These are phyloP conservation scores for Cryptoleucopteryx plumbea DNA, from an alignment of 2,113 vertebrate species.

Conservation along the genomic window DNA sequence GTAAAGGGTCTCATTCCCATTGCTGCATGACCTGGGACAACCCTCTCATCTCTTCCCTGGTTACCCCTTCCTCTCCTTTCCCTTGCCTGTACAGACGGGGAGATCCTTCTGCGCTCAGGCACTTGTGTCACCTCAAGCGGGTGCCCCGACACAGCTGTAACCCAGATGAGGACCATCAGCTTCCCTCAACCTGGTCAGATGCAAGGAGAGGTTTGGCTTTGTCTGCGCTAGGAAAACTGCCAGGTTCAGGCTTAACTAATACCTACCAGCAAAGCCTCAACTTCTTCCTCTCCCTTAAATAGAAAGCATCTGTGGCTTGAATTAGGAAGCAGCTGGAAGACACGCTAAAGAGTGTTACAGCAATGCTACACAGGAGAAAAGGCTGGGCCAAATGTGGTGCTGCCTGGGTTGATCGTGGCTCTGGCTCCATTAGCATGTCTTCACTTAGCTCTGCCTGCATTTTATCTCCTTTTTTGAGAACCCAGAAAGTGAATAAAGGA, in stretches of 20 bases:
- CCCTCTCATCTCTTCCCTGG: not conserved
- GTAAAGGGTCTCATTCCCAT: not conserved
- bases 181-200: not conserved
- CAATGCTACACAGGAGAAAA: not conserved
- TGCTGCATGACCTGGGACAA: not conserved
- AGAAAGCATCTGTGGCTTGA: not conserved
- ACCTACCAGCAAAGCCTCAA: not conserved
- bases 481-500: not conserved
- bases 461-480: not conserved
- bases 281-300: not conserved
- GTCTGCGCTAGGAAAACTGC: not conserved
- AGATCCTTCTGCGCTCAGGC: not conserved
- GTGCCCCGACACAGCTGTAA: not conserved
- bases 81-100: not conserved
- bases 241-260: not conserved
- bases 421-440: not conserved
- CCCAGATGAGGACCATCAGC: not conserved
- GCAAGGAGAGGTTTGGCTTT: not conserved
- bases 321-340: not conserved
- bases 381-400: not conserved
- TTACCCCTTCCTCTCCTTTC: not conserved
- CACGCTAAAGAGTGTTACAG: not conserved
- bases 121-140: accelerated
- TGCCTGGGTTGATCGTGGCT: not conserved
- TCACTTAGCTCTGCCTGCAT: not conserved